phyloP scores from a whole-genome alignment of 1,140 invertebrate species.

The Melipona quadrifasciata region DNA sequence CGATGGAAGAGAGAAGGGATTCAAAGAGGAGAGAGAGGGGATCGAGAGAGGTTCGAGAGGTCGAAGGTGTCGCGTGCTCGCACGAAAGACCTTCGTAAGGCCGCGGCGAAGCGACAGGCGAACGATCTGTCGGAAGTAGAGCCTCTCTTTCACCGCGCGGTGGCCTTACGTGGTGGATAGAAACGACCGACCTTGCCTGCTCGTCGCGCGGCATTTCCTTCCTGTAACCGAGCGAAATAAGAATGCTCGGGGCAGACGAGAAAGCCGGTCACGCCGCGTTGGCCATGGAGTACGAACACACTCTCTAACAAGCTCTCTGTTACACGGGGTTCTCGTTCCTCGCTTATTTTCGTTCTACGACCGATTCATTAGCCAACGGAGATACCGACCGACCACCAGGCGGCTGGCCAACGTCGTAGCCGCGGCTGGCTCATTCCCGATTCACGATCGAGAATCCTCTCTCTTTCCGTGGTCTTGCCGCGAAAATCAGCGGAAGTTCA shows the following conservation, averaged over 20 bases:
- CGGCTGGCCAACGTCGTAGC: conserved; percentile 22
- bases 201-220: conserved; percentile 73
- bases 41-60: neutral
- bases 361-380: conserved; percentile 68
- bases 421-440: conserved; percentile 22
- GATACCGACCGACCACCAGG: neutral
- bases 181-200: conserved; percentile 75
- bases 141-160: neutral
- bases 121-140: conserved; percentile 36
- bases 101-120: conserved; percentile 6
- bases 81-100: conserved; percentile 40
- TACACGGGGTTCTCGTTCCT: conserved; percentile 63
- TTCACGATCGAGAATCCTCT: conserved; percentile 48
- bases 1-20: neutral
- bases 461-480: conserved; percentile 52
- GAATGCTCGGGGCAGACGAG: conserved; percentile 77
- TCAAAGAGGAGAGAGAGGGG: too few species aligned
- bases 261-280: conserved; percentile 81
- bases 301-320: conserved; percentile 81
- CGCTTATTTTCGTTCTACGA: conserved; percentile 76
- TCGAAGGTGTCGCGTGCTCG: conserved; percentile 2
- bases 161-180: conserved; percentile 4
- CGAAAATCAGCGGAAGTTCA: conserved; percentile 24
- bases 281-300: conserved; percentile 81
- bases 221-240: conserved; percentile 66